Base-by-base conservation (phyloP, 1,140 invertebrate genomes). In the Drosophila chauvacae region DNA sequence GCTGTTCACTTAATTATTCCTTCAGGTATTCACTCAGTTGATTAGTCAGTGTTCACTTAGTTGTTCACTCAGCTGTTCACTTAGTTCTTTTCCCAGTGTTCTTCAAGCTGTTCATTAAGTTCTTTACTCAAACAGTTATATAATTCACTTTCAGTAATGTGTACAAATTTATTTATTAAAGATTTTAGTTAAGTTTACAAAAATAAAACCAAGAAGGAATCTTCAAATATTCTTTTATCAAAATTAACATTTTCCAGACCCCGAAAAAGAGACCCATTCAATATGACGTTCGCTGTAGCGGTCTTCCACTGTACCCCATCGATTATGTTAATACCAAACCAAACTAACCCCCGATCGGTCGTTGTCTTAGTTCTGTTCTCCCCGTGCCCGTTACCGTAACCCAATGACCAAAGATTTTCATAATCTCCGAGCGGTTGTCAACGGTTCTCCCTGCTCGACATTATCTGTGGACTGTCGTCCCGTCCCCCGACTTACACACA, bases 311-410 rank as follows among this genome's bases (percentile, higher is more conserved):
- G 66, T 85, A 74, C 65, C 71, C 71, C 80, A 86, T 88, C 76
- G 83, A 88, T 86, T 88, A 88, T 86, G 84, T 80, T 86, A 88
- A 86, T 87, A 87, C 58, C 48, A 68, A 77, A 77, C 72, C 48
- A 68, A 77, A 77, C 72, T 59, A 81, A 59, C 72, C 59, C 60
- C 57, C 48, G 47, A 50, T 62, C 59, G 20, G 35, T 39, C 35
- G 53, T 56, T 39, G 53, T 51, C 68, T 61, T 58, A 68, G 70
- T 68, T 69, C 63, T 7, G 20, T 47, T 63, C 53, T 78, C 37
- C 51, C 62, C n/a, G 11, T 45, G 6, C 41, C 23, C 30, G 33
- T 55, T 55, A 55, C 48, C 42, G 51, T 69, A 81, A 69, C 42
- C 76, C 59, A 62, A 76, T 72, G 70, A 73, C 47, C 71, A 63